Evolutionary conservation across 2,113 vertebrate species (phyloP).

Genomic region (Micronisus gabar): DNA sequence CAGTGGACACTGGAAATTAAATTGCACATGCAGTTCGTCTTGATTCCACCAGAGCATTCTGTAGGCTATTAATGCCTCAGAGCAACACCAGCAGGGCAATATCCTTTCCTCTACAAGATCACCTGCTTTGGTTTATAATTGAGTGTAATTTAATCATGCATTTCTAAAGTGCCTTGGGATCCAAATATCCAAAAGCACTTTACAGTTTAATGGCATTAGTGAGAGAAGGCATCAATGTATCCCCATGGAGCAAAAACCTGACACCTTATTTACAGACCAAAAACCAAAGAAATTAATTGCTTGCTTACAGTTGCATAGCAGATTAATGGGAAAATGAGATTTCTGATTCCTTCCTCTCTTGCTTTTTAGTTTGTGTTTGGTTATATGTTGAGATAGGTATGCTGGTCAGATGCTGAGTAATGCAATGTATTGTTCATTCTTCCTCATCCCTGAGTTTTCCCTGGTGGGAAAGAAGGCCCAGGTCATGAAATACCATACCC

Average conservation of each 20-base stretch:
- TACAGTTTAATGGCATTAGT: background rate
- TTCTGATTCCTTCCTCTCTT: background rate
- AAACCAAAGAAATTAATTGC: slow-evolving; percentile 12
- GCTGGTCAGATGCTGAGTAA: background rate
- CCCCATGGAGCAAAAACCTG: background rate
- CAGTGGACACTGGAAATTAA: background rate
- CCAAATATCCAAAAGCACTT: slow-evolving; percentile 21
- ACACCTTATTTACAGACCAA: slow-evolving; percentile 1
- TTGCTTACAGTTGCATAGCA: background rate
- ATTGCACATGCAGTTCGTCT: background rate
- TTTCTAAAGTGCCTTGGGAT: slow-evolving; percentile 36
- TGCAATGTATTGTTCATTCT: background rate
- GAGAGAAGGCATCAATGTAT: background rate
- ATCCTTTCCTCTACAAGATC: slow-evolving; percentile 15
- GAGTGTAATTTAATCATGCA: slow-evolving; percentile 41
- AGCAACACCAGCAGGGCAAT: background rate
- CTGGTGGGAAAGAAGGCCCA: background rate
- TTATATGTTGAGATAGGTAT: background rate
- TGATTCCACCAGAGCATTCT: background rate
- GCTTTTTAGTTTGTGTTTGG: background rate
- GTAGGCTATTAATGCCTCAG: background rate
- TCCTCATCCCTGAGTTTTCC: background rate
- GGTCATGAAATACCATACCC: background rate
- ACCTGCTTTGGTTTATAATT: slow-evolving; percentile 42
- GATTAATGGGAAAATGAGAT: background rate